These are phyloP conservation scores for Caenorhabditis doughertyi DNA, from an alignment of 2,888 invertebrate genomes.

Conservation along the genomic window DNA sequence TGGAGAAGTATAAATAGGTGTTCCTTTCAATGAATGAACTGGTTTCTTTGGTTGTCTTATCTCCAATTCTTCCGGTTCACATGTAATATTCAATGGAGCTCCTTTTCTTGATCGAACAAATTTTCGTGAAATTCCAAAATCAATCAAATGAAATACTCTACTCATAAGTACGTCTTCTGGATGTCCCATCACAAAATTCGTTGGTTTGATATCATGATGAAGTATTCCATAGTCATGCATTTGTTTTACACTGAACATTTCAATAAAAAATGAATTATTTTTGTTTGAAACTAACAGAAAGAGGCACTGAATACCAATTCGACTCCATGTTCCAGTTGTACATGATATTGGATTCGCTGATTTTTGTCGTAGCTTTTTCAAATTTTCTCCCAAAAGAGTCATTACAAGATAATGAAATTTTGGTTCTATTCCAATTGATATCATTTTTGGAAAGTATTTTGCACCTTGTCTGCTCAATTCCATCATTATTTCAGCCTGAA, in stretches of 20 bases:
- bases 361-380: constrained; percentile 22
- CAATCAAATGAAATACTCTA: constrained; percentile 26
- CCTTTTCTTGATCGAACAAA: constrained; percentile 5
- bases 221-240: constrained; percentile 42
- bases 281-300: constrained; percentile 23
- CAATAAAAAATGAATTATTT: not conserved
- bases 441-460: constrained; percentile 8
- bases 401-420: constrained; percentile 32
- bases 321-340: constrained; percentile 28
- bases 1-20: constrained; percentile 31
- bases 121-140: constrained; percentile 39
- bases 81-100: not conserved
- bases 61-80: not conserved
- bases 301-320: constrained; percentile 48
- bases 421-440: not conserved
- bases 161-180: not conserved
- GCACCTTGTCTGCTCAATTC: not conserved
- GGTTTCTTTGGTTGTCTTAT: not conserved
- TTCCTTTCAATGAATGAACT: constrained; percentile 17
- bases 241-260: constrained; percentile 25
- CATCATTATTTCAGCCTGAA: not conserved
- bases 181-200: constrained; percentile 32
- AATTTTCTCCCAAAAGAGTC: constrained; percentile 27
- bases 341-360: constrained; percentile 3
- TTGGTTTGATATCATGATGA: constrained; percentile 37